Conservation (phyloP, 2,888 invertebrate species). For the Melieria picta region DNA sequence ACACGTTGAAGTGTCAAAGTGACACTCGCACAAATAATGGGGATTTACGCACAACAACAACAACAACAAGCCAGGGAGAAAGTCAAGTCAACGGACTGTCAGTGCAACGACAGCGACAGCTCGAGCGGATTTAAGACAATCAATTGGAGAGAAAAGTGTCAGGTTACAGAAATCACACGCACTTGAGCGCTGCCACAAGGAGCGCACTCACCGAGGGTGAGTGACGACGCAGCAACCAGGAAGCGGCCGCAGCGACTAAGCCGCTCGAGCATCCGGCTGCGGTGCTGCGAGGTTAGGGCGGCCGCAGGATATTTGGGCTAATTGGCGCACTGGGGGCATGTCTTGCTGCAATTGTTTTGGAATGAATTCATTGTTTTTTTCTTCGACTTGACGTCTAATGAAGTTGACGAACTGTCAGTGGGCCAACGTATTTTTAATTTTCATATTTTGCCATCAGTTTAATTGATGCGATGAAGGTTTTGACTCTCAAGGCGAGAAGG, state of each 20-base stretch:
- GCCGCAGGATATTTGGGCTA: slow-evolving; percentile 28
- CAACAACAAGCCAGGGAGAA: slow-evolving; percentile 21
- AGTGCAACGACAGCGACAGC: slow-evolving; percentile 1
- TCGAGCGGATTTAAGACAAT: slow-evolving; percentile 42
- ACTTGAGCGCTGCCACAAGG: slow-evolving; percentile 21
- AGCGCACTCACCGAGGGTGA: not conserved
- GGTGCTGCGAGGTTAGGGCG: slow-evolving; percentile 18
- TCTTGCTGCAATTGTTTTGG: too few species aligned
- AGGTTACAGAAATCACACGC: slow-evolving; percentile 46
- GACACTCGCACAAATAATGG: slow-evolving; percentile 39
- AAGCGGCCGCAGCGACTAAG: slow-evolving; percentile 3
- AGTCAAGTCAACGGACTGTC: slow-evolving; percentile 11
- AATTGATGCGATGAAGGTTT: slow-evolving; percentile 47
- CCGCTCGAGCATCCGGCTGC: slow-evolving; percentile 2
- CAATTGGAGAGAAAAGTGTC: slow-evolving; percentile 47
- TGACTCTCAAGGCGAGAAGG: not conserved
- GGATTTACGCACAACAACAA: slow-evolving; percentile 17
- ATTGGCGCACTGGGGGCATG: slow-evolving; percentile 35
- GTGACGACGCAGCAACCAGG: not conserved
- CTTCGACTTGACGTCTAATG: slow-evolving; percentile 34
- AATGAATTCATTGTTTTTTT: too few species aligned
- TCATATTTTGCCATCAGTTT: slow-evolving; percentile 24
- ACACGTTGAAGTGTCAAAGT: slow-evolving; percentile 49
- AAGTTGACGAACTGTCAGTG: slow-evolving; percentile 46
- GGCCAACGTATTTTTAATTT: slow-evolving; percentile 21